Evolutionary conservation across 2,797 vertebrate genomes (phyloP), one percentile per base, ranked within the genome.

Genomic region (Nannoperca obscura): DNA sequence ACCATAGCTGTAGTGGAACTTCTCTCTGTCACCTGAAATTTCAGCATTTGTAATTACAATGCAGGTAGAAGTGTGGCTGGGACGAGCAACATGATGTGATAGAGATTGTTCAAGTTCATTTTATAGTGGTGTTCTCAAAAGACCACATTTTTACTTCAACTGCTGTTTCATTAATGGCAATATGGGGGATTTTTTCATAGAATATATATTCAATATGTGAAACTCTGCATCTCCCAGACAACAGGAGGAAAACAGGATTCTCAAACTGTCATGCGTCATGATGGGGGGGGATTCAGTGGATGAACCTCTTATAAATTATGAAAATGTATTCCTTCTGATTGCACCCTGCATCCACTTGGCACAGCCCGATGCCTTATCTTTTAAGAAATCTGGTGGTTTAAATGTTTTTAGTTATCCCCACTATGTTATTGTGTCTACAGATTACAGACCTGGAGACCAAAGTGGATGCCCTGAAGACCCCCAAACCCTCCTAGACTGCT

Each of bases 371-470:
- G 20, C 53, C 14, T 55, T 57, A n/a, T 38, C 20, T 44, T 61
- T 42, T 61, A 3, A 11, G 13, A 11, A 12, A 14, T 36, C 3
- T 47, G 2, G 34, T 52, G 38, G 30, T 50, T 52, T 4, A 52
- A 32, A 53, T 65, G 0, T 47, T 30, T 59, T n/a, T 59, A 38
- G 17, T 74, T n/a, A 5, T 72, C 13, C 47, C 12, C 14, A 0
- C 4, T 53, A 0, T 67, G 32, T 47, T 65, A 54, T 71, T 66
- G 24, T 80, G 68, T 89, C 76, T 79, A 71, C 93, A 98, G 97
- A 97, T 98, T 89, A 95, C 96, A 52, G 96, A 98, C 92, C 90
- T 98, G 95, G 97, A 98, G 95, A 96, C 95, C 91, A 97, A 96
- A 94, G 96, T 98, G 93, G 96, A 96, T 27, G 95, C 97, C 91